Evolutionary conservation across 2,888 invertebrate species (phyloP), one percentile per base, ranked within the genome.

Genomic region (Drosophila rellima): DNA sequence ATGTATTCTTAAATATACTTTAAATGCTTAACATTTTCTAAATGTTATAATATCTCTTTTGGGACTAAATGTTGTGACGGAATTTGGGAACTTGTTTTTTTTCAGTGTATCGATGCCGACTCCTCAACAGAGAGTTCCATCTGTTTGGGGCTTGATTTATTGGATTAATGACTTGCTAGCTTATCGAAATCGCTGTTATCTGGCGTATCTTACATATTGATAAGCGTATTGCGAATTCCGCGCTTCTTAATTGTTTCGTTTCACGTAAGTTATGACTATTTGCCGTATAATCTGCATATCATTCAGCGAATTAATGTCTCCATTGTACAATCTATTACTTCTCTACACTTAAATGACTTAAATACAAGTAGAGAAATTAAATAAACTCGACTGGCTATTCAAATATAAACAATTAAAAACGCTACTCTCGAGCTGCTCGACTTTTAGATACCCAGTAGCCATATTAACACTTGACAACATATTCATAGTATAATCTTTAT

Each of bases 401-500:
- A 26, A 31, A 40, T 17, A 3, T 35, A 13, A n/a, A 6, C 5
- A 35, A n/a, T 5, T n/a, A 1, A 35, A n/a, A 35, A 2, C 6
- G n/a, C 5, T 35, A n/a, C 33, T 13, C 6, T 35, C 5, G 13
- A 35, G 35, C 2, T 35, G 6, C n/a, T 35, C 35, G 35, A n/a
- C n/a, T n/a, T 2, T 7, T 7, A n/a, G n/a, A 7, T n/a, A 13
- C 35, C 35, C n/a, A 35, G 2, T 35, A 35, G 0, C 5, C n/a
- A 0, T 35, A n/a, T 2, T n/a, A 35, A 35, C 1, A n/a, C 7
- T 3, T 3, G 7, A 31, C n/a, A 39, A 20, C 18, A 39, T 37
- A 18, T 42, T 64, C 13, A 7, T 55, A 35, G 62, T 69, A 61
- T 78, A 69, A 68, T 74, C 40, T 83, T 88, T 83, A 86, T 84